A percentile compares a stretch with the other conserved stretches of the same genome.
Evolutionary conservation across 2,888 invertebrate genomes (phyloP).

Genomic region (Habroteleia sp.): DNA sequence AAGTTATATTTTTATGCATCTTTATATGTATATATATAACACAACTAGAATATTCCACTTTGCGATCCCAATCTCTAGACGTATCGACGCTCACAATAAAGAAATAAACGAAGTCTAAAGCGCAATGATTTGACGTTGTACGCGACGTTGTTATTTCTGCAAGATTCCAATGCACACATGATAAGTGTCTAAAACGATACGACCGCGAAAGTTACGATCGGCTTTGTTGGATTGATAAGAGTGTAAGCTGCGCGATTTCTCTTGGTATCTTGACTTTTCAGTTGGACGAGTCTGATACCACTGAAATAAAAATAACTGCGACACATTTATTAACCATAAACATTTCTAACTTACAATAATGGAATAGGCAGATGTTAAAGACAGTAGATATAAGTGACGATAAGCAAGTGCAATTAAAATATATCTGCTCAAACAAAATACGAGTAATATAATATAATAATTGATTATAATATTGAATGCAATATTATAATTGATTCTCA

Average conservation of each 20-base stretch:
- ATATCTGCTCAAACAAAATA: no score
- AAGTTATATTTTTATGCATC: slow-evolving; percentile 37
- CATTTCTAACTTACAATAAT: slow-evolving; percentile 31
- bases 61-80: slow-evolving; percentile 29
- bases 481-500: no score
- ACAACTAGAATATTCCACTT: slow-evolving; percentile 13
- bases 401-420: no score
- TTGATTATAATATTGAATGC: no score
- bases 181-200: slow-evolving; percentile 54
- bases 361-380: slow-evolving; percentile 2
- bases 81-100: slow-evolving; percentile 20
- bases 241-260: slow-evolving; percentile 46
- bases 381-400: no score
- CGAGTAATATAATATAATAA: no score
- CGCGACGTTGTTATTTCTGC: no score
- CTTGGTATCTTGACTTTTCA: slow-evolving; percentile 59
- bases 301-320: slow-evolving; percentile 53
- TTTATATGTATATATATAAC: no score
- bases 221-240: slow-evolving; percentile 55
- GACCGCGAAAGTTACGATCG: slow-evolving; percentile 49
- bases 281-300: slow-evolving; percentile 42
- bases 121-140: slow-evolving; percentile 14
- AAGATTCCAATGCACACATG: slow-evolving; percentile 32
- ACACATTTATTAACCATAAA: slow-evolving; percentile 54
- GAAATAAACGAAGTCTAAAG: slow-evolving; percentile 24